These are phyloP conservation scores for Lagorchestes hirsutus DNA, from an alignment of 2,797 vertebrate genomes.

Conservation along the genomic window DNA sequence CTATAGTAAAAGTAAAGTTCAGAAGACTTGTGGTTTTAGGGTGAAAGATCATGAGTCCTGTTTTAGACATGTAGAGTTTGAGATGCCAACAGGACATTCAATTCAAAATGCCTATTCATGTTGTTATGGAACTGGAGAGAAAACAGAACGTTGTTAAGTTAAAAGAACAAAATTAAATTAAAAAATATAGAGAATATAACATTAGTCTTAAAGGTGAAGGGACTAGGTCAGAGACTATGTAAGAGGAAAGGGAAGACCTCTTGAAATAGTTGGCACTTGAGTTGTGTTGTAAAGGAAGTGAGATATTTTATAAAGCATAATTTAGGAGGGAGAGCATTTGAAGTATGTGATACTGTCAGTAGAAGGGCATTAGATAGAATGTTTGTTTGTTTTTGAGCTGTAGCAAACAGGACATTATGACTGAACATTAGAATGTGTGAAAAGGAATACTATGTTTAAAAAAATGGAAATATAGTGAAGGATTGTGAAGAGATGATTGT, in stretches of 20 bases:
- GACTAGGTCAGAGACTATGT: no score
- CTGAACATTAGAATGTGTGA: not conserved
- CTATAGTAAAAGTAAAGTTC: not conserved
- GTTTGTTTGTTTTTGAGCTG: not conserved
- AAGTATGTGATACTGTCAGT: not conserved
- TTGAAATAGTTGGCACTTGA: not conserved
- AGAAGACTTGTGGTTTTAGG: not conserved
- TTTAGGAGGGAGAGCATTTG: not conserved
- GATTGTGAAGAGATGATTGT: not conserved
- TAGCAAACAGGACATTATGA: not conserved
- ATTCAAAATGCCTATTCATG: not conserved
- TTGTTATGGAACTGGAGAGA: not conserved
- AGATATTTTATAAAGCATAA: not conserved
- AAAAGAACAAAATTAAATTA: not conserved
- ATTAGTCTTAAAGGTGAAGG: no score
- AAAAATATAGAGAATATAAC: not conserved
- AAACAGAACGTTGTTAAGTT: not conserved
- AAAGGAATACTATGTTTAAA: not conserved
- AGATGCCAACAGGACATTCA: not conserved
- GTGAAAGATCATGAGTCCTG: not conserved
- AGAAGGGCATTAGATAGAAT: not conserved
- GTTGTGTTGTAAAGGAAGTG: not conserved
- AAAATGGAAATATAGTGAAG: not conserved
- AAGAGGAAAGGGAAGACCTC: not conserved
- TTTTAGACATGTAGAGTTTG: not conserved